These are phyloP conservation scores for Enteromius paludinosus DNA, from an alignment of 2,797 vertebrate genomes.

Conservation along the genomic window DNA sequence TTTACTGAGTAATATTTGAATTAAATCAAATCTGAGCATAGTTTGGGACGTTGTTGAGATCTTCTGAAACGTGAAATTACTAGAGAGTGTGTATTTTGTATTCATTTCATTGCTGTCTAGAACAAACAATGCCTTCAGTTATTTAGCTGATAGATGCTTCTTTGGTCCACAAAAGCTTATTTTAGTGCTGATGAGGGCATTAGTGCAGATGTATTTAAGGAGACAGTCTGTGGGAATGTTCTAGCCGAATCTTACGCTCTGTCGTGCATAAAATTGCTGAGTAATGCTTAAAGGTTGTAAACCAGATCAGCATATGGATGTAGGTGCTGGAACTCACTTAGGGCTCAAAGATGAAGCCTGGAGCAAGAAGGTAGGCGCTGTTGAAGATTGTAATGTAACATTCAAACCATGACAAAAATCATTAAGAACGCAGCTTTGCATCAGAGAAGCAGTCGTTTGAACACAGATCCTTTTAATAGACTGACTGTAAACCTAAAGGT, in stretches of 20 bases:
- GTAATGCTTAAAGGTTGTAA: conserved; percentile 24
- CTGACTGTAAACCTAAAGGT: background rate
- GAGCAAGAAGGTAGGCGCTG: background rate
- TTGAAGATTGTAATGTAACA: conserved; percentile 1
- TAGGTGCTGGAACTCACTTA: background rate
- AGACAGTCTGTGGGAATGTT: background rate
- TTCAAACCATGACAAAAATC: background rate
- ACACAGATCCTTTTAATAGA: background rate
- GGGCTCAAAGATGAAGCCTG: background rate
- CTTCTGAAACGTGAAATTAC: background rate
- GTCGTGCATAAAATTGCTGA: conserved; percentile 28
- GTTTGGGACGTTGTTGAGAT: background rate
- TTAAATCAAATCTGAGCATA: background rate
- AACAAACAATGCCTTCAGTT: background rate
- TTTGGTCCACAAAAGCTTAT: background rate
- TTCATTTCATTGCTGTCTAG: background rate
- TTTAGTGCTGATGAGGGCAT: conserved; percentile 16
- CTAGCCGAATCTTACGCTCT: background rate
- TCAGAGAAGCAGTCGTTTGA: background rate
- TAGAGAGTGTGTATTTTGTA: background rate
- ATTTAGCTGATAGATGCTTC: background rate
- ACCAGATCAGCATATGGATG: conserved; percentile 8
- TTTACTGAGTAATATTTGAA: background rate
- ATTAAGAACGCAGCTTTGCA: background rate
- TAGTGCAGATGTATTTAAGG: conserved; percentile 2